Base-by-base conservation (phyloP, 64 coral and sea anemone species). In the Stylophora pistillata region DNA sequence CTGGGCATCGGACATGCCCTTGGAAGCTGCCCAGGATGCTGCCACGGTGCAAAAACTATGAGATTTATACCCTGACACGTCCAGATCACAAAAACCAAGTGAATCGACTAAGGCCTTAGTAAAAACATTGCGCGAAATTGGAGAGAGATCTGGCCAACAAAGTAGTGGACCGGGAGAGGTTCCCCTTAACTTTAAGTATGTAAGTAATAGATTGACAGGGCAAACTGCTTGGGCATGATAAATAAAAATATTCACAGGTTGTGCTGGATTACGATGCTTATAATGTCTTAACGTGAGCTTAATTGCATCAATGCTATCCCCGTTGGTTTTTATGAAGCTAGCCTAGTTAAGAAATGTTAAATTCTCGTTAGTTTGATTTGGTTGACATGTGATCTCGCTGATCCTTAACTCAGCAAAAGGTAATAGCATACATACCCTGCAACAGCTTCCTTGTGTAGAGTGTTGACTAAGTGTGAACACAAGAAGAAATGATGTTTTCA, bases 21-120 rank as follows among this genome's bases (percentile, higher is more conserved):
- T 60, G 33, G 27, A 56, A 57, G 87, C 76, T 3, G 61, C 87
- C 61, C 77, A 80, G 5, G 87, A 79, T 25, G 87, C 74, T 4
- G 87, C 87, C 21, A 61, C 87, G 29, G 72, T 89, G 15, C 87
- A 34, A 41, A 72, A 88, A 64, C 87, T 88, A 23, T 88, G 87
- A 53, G 73, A 34, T 70, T 88, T 88, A 23, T 88, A 78, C 15
- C n/a, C 63, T 5, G 56, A 77, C 28, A 62, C 58, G 13, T 72
- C 75, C 1, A 71, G 57, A 59, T 64, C 76, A 28, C 59, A 79
- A 30, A 80, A 78, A 76, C 76, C 29, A 18, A 71, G 57, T n/a
- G n/a, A n/a, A n/a, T n/a, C n/a, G n/a, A n/a, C n/a, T n/a, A n/a
- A n/a, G n/a, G n/a, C n/a, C n/a, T n/a, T n/a, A n/a, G n/a, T n/a